Percentiles rank a stretch among this genome's conserved stretches.
Conservation (phyloP, 2,113 vertebrate genomes). For the Dermatemys mawii region DNA sequence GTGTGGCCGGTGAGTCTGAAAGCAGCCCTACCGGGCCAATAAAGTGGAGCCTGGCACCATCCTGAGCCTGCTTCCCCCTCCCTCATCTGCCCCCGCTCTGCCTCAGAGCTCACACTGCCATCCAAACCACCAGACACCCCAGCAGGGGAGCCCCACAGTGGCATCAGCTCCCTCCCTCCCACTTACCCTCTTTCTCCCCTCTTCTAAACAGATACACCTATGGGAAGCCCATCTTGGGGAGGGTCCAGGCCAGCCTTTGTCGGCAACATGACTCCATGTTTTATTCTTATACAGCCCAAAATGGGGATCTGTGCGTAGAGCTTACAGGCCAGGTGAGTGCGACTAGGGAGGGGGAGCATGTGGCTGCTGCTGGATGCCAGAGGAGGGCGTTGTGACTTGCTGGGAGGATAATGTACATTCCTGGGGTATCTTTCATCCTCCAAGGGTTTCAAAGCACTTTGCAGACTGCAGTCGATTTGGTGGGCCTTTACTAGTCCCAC, state of each 20-base stretch:
- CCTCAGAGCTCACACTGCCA: neutral
- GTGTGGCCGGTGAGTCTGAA: slow-evolving; percentile 54
- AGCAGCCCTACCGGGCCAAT: neutral
- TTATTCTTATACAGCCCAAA: too few relatives aligned
- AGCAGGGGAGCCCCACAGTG: neutral
- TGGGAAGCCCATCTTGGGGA: neutral
- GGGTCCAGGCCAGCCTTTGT: neutral
- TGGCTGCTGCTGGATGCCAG: neutral
- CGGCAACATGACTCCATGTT: too few relatives aligned
- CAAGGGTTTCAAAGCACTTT: too few relatives aligned
- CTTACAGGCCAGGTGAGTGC: neutral
- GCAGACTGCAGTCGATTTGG: too few relatives aligned
- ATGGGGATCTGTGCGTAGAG: neutral
- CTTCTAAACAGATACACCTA: neutral
- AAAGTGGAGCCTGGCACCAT: neutral
- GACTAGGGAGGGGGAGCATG: neutral
- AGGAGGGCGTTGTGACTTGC: too few relatives aligned
- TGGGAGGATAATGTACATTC: too few relatives aligned
- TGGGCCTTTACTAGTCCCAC: too few relatives aligned
- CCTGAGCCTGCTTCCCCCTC: neutral
- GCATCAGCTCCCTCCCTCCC: neutral
- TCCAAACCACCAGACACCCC: neutral
- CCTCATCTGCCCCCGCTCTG: neutral
- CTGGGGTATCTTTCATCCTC: too few relatives aligned
- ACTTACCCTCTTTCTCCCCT: neutral